Evolutionary conservation across 2,888 invertebrate genomes (phyloP).

Genomic region (Timandra comae): DNA sequence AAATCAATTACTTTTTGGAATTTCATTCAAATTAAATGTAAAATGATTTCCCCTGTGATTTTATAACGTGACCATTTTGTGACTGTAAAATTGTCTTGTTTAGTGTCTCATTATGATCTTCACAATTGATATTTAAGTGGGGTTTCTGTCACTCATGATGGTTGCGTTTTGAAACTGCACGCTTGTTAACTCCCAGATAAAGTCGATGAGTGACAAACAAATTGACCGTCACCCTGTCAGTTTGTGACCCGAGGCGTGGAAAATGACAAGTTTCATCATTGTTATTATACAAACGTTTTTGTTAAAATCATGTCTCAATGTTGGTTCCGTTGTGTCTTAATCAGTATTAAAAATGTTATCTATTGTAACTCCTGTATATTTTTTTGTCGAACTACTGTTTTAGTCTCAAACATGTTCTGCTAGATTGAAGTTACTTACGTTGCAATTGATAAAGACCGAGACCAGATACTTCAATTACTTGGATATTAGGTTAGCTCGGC

Average conservation of each 20-base stretch:
- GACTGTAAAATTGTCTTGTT: slow-evolving; percentile 10
- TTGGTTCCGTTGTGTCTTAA: no score
- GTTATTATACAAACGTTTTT: slow-evolving; percentile 7
- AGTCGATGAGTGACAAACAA: slow-evolving; percentile 45
- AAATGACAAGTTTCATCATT: slow-evolving; percentile 20
- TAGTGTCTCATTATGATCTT: background rate
- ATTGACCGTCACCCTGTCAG: slow-evolving; percentile 37
- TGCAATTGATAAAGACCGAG: slow-evolving; percentile 27
- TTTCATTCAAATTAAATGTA: no score
- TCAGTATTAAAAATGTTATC: no score
- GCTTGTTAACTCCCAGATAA: slow-evolving; percentile 33
- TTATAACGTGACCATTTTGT: no score
- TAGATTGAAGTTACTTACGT: slow-evolving; percentile 28
- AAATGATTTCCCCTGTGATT: no score
- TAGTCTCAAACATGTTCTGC: no score
- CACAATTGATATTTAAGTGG: slow-evolving; percentile 1
- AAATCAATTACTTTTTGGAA: no score
- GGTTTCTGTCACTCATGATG: slow-evolving; percentile 21
- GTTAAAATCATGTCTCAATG: no score
- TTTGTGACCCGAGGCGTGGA: slow-evolving; percentile 9
- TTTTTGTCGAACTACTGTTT: no score
- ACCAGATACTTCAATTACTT: slow-evolving; percentile 25
- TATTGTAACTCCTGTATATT: no score
- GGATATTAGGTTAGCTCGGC: slow-evolving; percentile 20
- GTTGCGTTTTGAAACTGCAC: slow-evolving; percentile 28